These are phyloP conservation scores for Cynodonichthys magdalenae DNA, from an alignment of 2,797 vertebrate genomes.

Conservation along the genomic window DNA sequence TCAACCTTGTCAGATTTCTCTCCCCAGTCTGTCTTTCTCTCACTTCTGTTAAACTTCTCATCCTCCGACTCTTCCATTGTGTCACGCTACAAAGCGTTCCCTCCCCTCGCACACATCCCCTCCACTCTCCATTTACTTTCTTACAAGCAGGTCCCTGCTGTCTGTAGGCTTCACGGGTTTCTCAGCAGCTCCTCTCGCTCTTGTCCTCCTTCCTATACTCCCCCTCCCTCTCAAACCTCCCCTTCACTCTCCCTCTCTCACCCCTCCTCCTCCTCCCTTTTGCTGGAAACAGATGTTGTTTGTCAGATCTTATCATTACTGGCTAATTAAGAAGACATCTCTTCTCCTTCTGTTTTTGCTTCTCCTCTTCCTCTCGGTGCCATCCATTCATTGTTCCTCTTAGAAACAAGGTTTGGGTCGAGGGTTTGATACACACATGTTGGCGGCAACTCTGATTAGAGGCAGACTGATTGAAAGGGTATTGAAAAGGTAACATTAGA, in stretches of 20 bases:
- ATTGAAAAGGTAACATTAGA: slow-evolving; percentile 39
- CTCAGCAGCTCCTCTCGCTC: slow-evolving; percentile 53
- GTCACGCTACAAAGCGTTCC: slow-evolving; percentile 77
- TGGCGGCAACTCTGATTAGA: slow-evolving; percentile 56
- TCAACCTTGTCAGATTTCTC: slow-evolving; percentile 77
- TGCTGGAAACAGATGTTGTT: slow-evolving; percentile 87
- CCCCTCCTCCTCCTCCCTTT: slow-evolving; percentile 44
- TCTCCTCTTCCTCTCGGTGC: slow-evolving; percentile 70
- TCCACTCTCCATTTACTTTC: slow-evolving; percentile 69
- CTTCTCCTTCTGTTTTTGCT: slow-evolving; percentile 79
- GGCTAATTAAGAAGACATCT: slow-evolving; percentile 89
- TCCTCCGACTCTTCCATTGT: slow-evolving; percentile 70
- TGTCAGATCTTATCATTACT: slow-evolving; percentile 89
- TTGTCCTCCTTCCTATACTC: slow-evolving; percentile 35
- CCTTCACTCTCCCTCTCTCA: slow-evolving; percentile 31
- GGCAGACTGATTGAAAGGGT: slow-evolving; percentile 62
- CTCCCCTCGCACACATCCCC: slow-evolving; percentile 58
- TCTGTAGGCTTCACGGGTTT: slow-evolving; percentile 77
- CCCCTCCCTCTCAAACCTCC: slow-evolving; percentile 23
- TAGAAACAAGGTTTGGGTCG: slow-evolving; percentile 46
- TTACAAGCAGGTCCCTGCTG: slow-evolving; percentile 77
- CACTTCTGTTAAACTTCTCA: slow-evolving; percentile 68
- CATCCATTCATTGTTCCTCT: slow-evolving; percentile 73
- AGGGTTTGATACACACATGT: slow-evolving; percentile 54
- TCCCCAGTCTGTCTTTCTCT: slow-evolving; percentile 73